Evolutionary conservation across 2,888 invertebrate species (phyloP).

Genomic region (Eupithecia abbreviata): DNA sequence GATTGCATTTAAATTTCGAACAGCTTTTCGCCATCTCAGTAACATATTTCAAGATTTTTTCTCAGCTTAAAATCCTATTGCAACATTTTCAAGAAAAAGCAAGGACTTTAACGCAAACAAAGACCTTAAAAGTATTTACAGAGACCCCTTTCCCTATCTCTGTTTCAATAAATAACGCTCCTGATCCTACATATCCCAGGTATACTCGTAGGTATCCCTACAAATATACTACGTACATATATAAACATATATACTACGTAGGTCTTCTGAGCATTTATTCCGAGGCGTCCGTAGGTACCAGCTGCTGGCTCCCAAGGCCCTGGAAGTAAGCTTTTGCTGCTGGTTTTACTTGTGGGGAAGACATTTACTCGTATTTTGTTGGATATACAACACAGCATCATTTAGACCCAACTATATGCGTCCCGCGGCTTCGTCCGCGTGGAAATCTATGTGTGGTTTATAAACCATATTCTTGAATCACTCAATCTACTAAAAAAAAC

Average conservation of each 20-base stretch:
- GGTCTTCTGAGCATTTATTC: constrained; percentile 8
- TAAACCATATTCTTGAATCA: too few relatives aligned
- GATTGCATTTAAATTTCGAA: too few relatives aligned
- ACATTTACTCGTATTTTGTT: not conserved
- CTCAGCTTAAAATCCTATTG: too few relatives aligned
- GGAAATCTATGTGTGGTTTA: too few relatives aligned
- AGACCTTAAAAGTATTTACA: constrained; percentile 10
- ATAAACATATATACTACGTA: too few relatives aligned
- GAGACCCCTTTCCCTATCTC: constrained; percentile 3
- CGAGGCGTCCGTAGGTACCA: not conserved
- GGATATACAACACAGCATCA: too few relatives aligned
- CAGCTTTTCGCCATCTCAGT: too few relatives aligned
- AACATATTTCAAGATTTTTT: too few relatives aligned
- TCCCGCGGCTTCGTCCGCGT: too few relatives aligned
- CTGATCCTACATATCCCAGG: not conserved
- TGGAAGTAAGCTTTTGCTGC: not conserved
- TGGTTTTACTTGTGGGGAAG: not conserved
- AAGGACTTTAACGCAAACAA: not conserved
- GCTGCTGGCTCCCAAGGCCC: not conserved
- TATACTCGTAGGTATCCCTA: not conserved
- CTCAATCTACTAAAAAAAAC: too few relatives aligned
- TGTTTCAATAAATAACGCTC: constrained; percentile 1
- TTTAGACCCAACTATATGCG: too few relatives aligned
- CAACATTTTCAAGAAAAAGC: not conserved
- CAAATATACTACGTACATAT: not conserved